phyloP scores from a whole-genome alignment of 2,888 invertebrate species.

The Drepanosiphum platanoidis region DNA sequence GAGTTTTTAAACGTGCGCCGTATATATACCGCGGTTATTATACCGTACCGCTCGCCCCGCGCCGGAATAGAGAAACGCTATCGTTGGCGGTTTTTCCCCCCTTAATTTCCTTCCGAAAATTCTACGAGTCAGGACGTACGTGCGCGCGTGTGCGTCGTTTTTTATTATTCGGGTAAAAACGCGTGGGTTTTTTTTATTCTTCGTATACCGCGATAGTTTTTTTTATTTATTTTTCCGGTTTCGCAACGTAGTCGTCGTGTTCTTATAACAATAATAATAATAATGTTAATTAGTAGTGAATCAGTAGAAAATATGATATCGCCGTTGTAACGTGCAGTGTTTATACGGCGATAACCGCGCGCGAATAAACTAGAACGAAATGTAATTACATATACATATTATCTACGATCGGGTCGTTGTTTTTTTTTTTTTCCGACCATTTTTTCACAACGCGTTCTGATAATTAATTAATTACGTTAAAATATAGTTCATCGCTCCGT shows the following conservation, averaged over 20 bases:
- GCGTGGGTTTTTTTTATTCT: neutral
- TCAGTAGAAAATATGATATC: neutral
- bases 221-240: constrained; percentile 12
- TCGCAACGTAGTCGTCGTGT: neutral
- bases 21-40: no score
- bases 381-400: neutral
- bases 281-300: neutral
- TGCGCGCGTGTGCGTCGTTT: neutral
- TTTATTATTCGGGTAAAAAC: neutral
- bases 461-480: neutral
- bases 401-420: neutral
- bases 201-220: neutral
- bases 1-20: neutral
- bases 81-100: neutral
- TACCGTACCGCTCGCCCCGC: no score
- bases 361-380: neutral
- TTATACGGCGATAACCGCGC: neutral
- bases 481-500: neutral
- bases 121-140: neutral
- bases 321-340: neutral
- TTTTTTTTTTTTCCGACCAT: no score
- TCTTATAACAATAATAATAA: neutral
- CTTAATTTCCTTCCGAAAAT: neutral
- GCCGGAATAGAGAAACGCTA: neutral
- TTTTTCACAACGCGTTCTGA: neutral